Evolutionary conservation across 2,888 invertebrate genomes (phyloP), one percentile per base, ranked within the genome.

Genomic region (Capitulum mitella): DNA sequence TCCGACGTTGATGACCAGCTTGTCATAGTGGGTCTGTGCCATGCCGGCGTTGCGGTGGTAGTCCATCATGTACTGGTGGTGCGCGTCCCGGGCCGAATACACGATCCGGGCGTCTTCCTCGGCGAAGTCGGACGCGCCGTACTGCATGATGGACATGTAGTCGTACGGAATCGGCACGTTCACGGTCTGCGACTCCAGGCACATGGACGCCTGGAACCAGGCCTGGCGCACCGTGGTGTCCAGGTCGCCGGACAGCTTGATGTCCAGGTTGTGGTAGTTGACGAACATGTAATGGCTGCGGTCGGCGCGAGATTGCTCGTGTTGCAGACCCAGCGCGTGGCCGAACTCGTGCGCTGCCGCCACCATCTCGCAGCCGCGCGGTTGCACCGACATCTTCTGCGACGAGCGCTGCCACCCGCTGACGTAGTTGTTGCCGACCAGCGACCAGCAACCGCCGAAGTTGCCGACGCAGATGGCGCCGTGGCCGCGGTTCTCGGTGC

Each of bases 311-410:
- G 37, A 22, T 40, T 40, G 37, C 10, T 70, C 22, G 70, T 70
- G 70, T 0, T 40, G 26, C 70, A 70, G 40, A 2, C 70, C 70
- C 10, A 70, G 37, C 0, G 40, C 70, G 40, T 70, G 70, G 26
- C 70, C 70, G 29, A 70, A 40, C 40, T 70, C 70, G 26, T 70
- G 70, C 29, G 70, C 70, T 2, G 70, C 70, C 29, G 70, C 70
- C 40, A 26, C 70, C 70, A 70, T 8, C 40, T 70, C 70, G 26
- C 70, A 70, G 22, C 70, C 70, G 3, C 2, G 0, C 8, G 40
- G 70, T 40, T 26, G 22, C 70, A 70, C 70, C 8, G 70, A 70
- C 70, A 70, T 70, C 29, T 40, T 40, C 29, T 70, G 70, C 8
- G 70, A 70, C 8, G 10, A 12, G 1, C 8, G 0, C 22, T 1